phyloP scores from a whole-genome alignment of 2,797 vertebrate species.

The Pangasius larnaudii region DNA sequence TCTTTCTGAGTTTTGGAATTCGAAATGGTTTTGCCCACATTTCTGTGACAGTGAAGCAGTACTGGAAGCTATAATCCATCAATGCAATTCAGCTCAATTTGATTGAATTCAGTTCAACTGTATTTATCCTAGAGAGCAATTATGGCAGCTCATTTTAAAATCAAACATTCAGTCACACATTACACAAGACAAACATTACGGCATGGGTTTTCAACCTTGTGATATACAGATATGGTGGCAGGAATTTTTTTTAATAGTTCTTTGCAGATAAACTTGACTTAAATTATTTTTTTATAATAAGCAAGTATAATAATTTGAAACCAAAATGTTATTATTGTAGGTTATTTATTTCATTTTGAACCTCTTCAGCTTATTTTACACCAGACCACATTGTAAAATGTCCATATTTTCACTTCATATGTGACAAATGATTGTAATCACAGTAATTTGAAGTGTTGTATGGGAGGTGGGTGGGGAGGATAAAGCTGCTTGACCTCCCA shows the following conservation, averaged over 20 bases:
- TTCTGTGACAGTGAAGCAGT: background rate
- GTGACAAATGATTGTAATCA: slow-evolving; percentile 2
- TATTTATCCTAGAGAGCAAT: background rate
- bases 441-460: slow-evolving; percentile 18
- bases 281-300: background rate
- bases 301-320: background rate
- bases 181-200: background rate
- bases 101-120: background rate
- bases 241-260: background rate
- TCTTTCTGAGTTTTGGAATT: background rate
- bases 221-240: background rate
- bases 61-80: background rate
- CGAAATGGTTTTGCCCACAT: background rate
- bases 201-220: background rate
- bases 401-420: background rate
- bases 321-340: background rate
- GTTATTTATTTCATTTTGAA: background rate
- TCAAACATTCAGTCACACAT: background rate
- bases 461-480: background rate
- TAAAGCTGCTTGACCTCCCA: background rate
- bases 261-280: background rate
- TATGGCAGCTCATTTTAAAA: background rate
- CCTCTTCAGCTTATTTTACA: background rate
- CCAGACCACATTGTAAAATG: background rate
- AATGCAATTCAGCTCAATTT: background rate